Evolutionary conservation across 2,888 invertebrate genomes (phyloP).

Genomic region (Cyclophora albipunctata): DNA sequence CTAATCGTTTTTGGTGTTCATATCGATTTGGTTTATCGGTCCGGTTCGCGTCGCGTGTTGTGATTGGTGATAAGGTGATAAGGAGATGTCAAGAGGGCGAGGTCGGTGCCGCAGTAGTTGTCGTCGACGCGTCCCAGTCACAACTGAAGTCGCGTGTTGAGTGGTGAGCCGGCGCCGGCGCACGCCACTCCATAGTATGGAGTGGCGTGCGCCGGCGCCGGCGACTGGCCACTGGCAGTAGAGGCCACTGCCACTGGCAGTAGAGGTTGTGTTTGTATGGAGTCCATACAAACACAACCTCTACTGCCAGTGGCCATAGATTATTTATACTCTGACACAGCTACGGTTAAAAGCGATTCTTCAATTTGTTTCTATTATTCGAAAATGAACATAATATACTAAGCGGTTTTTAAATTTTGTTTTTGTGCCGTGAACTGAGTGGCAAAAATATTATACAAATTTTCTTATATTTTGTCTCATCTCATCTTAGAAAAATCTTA

Average conservation of each 20-base stretch:
- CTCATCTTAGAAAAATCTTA: too few relatives aligned
- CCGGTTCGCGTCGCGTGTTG: constrained; percentile 39
- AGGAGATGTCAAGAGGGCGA: constrained; percentile 55
- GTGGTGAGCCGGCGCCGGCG: constrained; percentile 50
- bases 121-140: constrained; percentile 66
- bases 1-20: constrained; percentile 23
- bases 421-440: too few relatives aligned
- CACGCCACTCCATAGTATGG: constrained; percentile 52
- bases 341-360: constrained; percentile 37
- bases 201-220: constrained; percentile 56
- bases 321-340: constrained; percentile 54
- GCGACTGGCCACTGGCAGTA: too few relatives aligned
- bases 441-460: too few relatives aligned
- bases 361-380: too few relatives aligned
- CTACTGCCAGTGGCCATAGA: constrained; percentile 25
- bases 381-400: too few relatives aligned
- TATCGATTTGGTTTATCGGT: constrained; percentile 48
- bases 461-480: too few relatives aligned
- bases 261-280: constrained; percentile 36
- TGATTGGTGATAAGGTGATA: constrained; percentile 50
- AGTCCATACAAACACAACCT: constrained; percentile 39
- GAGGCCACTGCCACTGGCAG: neutral
- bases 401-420: too few relatives aligned
- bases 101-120: constrained; percentile 43
- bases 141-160: constrained; percentile 57